Evolutionary conservation across 2,797 vertebrate species (phyloP).

Genomic region (Onychomys torridus): DNA sequence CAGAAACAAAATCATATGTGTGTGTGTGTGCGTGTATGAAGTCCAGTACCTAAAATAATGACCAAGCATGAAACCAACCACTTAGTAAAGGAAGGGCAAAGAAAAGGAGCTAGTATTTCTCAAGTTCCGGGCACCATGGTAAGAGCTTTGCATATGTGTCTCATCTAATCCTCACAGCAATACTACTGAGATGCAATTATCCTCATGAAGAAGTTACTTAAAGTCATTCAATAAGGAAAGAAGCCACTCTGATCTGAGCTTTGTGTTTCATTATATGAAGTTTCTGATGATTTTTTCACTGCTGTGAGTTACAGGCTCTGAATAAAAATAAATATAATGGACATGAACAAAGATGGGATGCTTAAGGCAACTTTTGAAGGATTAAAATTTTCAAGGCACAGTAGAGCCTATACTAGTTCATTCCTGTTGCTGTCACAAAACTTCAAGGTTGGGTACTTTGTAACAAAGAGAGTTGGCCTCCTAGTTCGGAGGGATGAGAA

Average conservation of each 20-base stretch:
- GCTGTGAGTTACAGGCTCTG: background rate
- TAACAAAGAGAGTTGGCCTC: background rate
- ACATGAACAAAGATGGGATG: background rate
- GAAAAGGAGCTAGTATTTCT: constrained; percentile 9
- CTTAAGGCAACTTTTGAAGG: background rate
- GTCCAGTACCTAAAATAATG: background rate
- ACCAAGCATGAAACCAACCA: background rate
- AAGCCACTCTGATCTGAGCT: background rate
- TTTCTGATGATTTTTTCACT: background rate
- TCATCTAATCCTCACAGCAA: constrained; percentile 34
- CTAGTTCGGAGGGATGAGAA: background rate
- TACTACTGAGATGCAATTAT: background rate
- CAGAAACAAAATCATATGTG: background rate
- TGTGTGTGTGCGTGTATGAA: too few species aligned
- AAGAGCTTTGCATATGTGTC: constrained; percentile 34
- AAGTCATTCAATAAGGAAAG: background rate
- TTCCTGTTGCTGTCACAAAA: background rate
- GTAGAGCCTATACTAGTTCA: background rate
- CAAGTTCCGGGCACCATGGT: background rate
- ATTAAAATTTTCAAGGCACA: background rate
- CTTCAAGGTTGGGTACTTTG: background rate
- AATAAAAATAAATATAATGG: background rate
- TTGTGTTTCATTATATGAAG: background rate
- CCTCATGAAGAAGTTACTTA: constrained; percentile 50
- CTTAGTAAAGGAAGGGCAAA: background rate